Percentiles rank a stretch among this genome's conserved stretches.
Conservation (phyloP, 2,888 invertebrate genomes). For the Belgica antarctica region DNA sequence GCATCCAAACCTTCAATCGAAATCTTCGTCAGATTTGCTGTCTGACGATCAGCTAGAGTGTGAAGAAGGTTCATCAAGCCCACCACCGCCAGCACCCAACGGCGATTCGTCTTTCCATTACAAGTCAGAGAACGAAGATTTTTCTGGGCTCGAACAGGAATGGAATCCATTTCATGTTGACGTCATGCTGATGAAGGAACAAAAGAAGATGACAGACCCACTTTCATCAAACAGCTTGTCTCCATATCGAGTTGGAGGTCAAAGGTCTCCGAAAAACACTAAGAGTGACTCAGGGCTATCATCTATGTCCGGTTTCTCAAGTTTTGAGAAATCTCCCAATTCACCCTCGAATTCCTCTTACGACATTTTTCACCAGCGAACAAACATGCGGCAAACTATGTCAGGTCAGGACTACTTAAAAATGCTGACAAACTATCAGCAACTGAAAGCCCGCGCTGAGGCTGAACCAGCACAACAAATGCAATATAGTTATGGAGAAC, state of each 20-base stretch:
- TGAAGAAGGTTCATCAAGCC: constrained; percentile 62
- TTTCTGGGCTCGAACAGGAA: constrained; percentile 42
- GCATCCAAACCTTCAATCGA: constrained; percentile 50
- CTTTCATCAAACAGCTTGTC: constrained; percentile 52
- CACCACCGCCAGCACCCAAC: constrained; percentile 78
- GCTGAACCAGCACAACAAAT: not conserved
- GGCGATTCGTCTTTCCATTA: constrained; percentile 55
- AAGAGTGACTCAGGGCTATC: constrained; percentile 85
- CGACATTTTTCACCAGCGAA: not conserved
- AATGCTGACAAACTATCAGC: constrained; percentile 22
- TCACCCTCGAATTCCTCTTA: constrained; percentile 58
- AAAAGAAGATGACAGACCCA: constrained; percentile 39
- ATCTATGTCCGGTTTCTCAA: constrained; percentile 84
- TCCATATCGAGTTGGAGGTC: constrained; percentile 61
- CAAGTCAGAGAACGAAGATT: constrained; percentile 15
- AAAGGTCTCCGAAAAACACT: constrained; percentile 52
- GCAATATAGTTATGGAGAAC: not conserved
- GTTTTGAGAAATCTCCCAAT: constrained; percentile 79
- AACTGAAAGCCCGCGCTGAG: constrained; percentile 49
- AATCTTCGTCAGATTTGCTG: constrained; percentile 41
- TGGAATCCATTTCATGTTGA: constrained; percentile 50
- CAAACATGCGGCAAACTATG: not conserved
- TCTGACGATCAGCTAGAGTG: constrained; percentile 48
- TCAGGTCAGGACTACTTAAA: constrained; percentile 30
- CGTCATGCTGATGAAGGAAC: constrained; percentile 47